A percentile compares a stretch with the other conserved stretches of the same genome.
Evolutionary conservation across 2,888 invertebrate species (phyloP).

Genomic region (Leistus spinibarbis): DNA sequence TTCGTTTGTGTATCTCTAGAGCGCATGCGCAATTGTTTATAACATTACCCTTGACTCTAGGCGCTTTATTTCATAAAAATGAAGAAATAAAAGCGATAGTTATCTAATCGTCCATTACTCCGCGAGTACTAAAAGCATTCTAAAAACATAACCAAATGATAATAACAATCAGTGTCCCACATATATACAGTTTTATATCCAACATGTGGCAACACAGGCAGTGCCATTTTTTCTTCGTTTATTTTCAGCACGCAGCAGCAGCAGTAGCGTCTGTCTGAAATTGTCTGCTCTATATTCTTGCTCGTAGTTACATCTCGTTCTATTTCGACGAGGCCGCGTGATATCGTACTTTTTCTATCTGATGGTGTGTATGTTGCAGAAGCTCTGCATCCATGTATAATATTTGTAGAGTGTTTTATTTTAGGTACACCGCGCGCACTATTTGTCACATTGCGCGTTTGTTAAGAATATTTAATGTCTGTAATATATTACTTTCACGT

Average conservation of each 20-base stretch:
- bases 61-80: no score
- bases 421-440: slow-evolving; percentile 44
- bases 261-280: background rate
- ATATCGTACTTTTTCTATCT: background rate
- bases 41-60: no score
- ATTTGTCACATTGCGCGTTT: slow-evolving; percentile 50
- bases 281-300: background rate
- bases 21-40: no score
- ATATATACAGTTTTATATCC: background rate
- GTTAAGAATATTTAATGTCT: slow-evolving; percentile 48
- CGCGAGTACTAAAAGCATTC: background rate
- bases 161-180: background rate
- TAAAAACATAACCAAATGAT: background rate
- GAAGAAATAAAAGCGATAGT: background rate
- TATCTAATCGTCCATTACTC: background rate
- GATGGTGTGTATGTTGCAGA: background rate
- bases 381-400: slow-evolving; percentile 16
- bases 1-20: no score
- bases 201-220: background rate
- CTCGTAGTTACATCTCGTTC: no score
- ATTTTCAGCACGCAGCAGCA: background rate
- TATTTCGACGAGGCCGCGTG: background rate
- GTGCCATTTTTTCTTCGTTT: background rate
- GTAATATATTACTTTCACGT: slow-evolving; percentile 45
- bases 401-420: slow-evolving; percentile 18